Conservation (phyloP, 2,888 invertebrate genomes). For the Lithophane ornitopus region DNA sequence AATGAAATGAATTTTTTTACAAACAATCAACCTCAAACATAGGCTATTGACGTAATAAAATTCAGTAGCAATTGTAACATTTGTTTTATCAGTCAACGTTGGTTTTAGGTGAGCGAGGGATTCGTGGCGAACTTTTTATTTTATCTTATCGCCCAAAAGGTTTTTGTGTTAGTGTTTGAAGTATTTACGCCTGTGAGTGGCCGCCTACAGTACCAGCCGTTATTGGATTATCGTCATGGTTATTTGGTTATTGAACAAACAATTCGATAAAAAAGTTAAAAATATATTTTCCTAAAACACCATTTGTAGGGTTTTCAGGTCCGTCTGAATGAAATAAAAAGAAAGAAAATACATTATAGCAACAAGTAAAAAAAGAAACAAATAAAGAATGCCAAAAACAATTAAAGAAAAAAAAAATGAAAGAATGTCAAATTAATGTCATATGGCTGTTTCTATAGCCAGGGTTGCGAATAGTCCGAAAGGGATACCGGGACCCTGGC, state of each 20-base stretch:
- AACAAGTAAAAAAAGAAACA: too few species aligned
- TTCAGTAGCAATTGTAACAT: constrained; percentile 31
- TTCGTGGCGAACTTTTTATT: constrained; percentile 57
- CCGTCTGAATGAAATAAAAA: neutral
- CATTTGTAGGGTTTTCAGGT: neutral
- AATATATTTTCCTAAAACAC: constrained; percentile 1
- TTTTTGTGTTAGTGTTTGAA: constrained; percentile 73
- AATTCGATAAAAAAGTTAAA: constrained; percentile 17
- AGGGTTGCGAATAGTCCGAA: too few species aligned
- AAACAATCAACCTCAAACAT: constrained; percentile 1
- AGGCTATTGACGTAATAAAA: constrained; percentile 34
- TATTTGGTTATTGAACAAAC: constrained; percentile 38
- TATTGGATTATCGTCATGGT: constrained; percentile 41
- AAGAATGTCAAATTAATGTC: neutral
- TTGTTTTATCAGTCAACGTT: constrained; percentile 52
- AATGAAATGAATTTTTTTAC: neutral
- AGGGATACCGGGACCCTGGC: too few species aligned
- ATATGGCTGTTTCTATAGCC: neutral
- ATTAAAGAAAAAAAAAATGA: too few species aligned
- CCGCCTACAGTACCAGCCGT: constrained; percentile 35
- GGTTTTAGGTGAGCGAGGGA: constrained; percentile 52
- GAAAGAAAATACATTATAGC: too few species aligned
- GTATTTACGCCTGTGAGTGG: constrained; percentile 67
- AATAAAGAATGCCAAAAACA: too few species aligned
- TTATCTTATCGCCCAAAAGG: constrained; percentile 78